Percentiles rank a stretch among this genome's conserved stretches.
Conservation (phyloP, 2,113 vertebrate genomes). For the Excalfactoria chinensis region DNA sequence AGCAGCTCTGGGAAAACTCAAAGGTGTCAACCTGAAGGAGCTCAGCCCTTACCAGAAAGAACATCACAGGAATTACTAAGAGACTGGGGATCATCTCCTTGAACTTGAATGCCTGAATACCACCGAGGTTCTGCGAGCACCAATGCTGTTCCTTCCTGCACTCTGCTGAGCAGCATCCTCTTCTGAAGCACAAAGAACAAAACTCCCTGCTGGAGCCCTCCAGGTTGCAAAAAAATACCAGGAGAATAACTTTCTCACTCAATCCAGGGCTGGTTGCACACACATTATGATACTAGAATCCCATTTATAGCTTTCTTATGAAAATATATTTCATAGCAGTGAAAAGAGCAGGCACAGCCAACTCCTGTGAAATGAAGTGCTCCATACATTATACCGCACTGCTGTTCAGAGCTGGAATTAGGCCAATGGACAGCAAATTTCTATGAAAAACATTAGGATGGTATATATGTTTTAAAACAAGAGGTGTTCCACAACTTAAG, state of each 20-base stretch:
- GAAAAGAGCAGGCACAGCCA: background rate
- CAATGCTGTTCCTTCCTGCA: background rate
- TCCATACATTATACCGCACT: rapidly evolving
- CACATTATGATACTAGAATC: background rate
- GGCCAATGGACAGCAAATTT: background rate
- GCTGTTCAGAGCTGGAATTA: background rate
- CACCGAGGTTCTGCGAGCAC: rapidly evolving
- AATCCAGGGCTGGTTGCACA: background rate
- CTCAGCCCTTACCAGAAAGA: background rate
- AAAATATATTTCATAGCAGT: background rate
- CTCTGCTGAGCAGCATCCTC: background rate
- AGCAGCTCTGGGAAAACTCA: background rate
- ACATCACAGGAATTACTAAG: rapidly evolving
- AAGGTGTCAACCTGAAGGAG: background rate
- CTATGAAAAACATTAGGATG: background rate
- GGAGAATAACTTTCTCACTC: background rate
- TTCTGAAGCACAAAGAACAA: background rate
- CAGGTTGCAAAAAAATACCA: background rate
- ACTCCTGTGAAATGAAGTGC: background rate
- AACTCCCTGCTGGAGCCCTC: background rate
- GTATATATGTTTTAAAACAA: background rate
- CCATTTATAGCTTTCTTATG: background rate
- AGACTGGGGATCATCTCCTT: background rate
- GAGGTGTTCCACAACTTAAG: background rate
- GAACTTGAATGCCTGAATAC: background rate